Evolutionary conservation across 30 jellyfish, hydroid and myxozoan genomes (phyloP).

Genomic region (Morbakka virulenta): DNA sequence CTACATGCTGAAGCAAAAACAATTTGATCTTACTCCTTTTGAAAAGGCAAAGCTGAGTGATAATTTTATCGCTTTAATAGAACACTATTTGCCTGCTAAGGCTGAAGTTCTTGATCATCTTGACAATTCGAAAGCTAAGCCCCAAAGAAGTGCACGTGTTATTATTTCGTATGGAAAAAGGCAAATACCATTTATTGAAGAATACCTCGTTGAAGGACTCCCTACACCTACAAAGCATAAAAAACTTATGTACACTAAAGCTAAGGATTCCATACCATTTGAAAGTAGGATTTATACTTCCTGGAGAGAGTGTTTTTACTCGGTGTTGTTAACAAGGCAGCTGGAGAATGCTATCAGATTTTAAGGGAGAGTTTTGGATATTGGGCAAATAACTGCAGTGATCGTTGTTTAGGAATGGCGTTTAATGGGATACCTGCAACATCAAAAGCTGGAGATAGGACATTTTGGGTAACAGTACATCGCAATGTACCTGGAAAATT

Average conservation of each 20-base stretch:
- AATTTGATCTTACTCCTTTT: conserved; percentile 21
- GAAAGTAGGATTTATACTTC: conserved; percentile 36
- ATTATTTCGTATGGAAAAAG: conserved; percentile 28
- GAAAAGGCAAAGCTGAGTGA: conserved; percentile 33
- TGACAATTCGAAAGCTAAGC: conserved; percentile 29
- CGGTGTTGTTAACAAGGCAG: too few relatives aligned
- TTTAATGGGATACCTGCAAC: conserved; percentile 47
- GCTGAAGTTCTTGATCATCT: conserved; percentile 20
- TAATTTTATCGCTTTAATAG: conserved; percentile 41
- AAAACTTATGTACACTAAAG: too few relatives aligned
- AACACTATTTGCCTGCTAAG: conserved; percentile 39
- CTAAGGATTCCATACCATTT: conserved; percentile 28
- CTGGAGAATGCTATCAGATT: too few relatives aligned
- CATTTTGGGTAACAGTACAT: conserved; percentile 66
- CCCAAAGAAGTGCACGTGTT: conserved; percentile 50
- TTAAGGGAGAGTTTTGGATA: conserved; percentile 56
- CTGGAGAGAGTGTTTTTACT: not conserved
- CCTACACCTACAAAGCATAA: conserved; percentile 38
- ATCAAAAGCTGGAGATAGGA: conserved; percentile 30
- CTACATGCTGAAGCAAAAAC: not conserved
- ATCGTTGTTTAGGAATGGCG: conserved; percentile 12
- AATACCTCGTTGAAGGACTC: conserved; percentile 37
- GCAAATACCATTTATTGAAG: conserved; percentile 20
- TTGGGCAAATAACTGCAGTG: conserved; percentile 54
- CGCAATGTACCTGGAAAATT: too few relatives aligned